Evolutionary conservation across 2,113 vertebrate genomes (phyloP).

Genomic region (Tetraodon nigroviridis): DNA sequence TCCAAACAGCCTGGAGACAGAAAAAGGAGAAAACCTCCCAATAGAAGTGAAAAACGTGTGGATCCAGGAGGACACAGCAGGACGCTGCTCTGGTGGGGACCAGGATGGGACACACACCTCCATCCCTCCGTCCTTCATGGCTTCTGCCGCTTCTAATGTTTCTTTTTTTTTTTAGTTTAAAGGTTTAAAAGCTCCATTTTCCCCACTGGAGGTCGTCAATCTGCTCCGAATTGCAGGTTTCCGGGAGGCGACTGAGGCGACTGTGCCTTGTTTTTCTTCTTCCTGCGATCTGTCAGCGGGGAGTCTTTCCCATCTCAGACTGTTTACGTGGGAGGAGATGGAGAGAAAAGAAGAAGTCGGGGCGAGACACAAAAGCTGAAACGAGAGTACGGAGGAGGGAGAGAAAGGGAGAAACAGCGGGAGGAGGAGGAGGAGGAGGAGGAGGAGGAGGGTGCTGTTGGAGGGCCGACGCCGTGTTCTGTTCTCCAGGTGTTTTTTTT

Average conservation of each 20-base stretch:
- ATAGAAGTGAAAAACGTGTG: too few species aligned
- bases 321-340: constrained; percentile 41
- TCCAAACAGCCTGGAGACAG: too few species aligned
- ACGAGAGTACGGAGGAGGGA: not conserved
- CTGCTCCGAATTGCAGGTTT: constrained; percentile 6
- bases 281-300: constrained; percentile 46
- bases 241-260: constrained; percentile 42
- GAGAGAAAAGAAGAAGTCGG: not conserved
- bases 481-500: constrained; percentile 66
- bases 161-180: not conserved
- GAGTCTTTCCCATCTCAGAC: constrained; percentile 47
- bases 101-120: too few species aligned
- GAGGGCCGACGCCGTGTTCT: constrained; percentile 41
- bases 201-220: constrained; percentile 4
- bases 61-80: too few species aligned
- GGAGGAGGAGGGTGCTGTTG: constrained; percentile 14
- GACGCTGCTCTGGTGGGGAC: too few species aligned
- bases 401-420: not conserved
- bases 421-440: too few species aligned
- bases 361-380: not conserved
- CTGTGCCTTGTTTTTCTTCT: constrained; percentile 32
- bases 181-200: not conserved
- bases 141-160: too few species aligned
- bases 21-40: too few species aligned
- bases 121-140: too few species aligned